Evolutionary conservation across 2,113 vertebrate genomes (phyloP), one percentile per base, ranked within the genome.

Genomic region (Solea solea): DNA sequence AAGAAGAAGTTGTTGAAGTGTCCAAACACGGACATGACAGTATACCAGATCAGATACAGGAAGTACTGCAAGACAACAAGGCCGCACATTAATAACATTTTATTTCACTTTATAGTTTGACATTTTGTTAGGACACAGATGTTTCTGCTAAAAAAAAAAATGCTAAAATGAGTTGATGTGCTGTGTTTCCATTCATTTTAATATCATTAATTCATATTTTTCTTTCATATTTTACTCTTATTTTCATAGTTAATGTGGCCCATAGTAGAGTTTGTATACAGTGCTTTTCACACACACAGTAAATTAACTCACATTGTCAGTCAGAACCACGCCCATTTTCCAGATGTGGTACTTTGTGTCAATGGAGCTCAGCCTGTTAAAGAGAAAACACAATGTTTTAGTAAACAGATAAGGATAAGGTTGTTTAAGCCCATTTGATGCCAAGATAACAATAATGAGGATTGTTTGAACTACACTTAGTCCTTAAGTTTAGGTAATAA

Each of bases 1-100:
- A 99, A 99, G 95, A 99, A 99, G 93, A 99, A 99, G 91, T 99
- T 99, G 91, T 99, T 99, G 93, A 97, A 99, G 90, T 99, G 98
- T 56, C 98, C 98, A 60, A 97, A 95, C 78, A 97, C 91, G 2
- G 98, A 99, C 97, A 99, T 97, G 73, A 89, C 95, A 4, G 96
- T 95, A 73, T 99, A 99, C 98, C 98, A 99, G 85, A 96, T 96
- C 54, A 99, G 93, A 88, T 99, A 99, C 54, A 99, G 93, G 91
- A 96, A 99, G 4, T 91, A 94, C 98, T 99, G 89, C 81, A 53
- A 40, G 56, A 15, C 39, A 71, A 8, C 49, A 7, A 45, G 14
- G 2, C 2, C 34, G 34, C 34, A 34, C 11, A 10, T 45, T 21
- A 21, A 21, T 21, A 21, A 21, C 21, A 21, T 9, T 45, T 45